Base-by-base conservation (phyloP, 2,113 vertebrate species). In the Myiozetetes cayanensis region DNA sequence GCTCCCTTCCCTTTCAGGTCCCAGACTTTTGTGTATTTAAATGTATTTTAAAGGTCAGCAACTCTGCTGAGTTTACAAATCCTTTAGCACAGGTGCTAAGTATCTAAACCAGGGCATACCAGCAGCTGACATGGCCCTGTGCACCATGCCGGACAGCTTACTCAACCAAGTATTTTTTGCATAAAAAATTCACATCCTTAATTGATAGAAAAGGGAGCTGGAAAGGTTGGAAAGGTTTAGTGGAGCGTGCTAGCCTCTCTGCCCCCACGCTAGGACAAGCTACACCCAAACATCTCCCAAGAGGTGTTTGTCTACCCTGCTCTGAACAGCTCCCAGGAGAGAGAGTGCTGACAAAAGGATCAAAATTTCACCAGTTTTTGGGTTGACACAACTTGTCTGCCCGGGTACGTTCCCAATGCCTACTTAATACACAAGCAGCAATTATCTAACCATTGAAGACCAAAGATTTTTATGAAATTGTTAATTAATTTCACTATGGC, bases 71-170 rank as follows among this genome's bases (percentile, higher is more conserved):
- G 10, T 56, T 92, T 71, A 86, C 30, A 50, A 53, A 58, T 30
- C 63, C n/a, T 50, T 80, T 43, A 83, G 75, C 59, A 71, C 55
- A 55, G 63, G 50, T 59, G 12, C 21, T 41, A 85, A 91, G 55
- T 14, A 85, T n/a, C 31, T 8, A 44, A 52, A n/a, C 23, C 10
- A 89, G 31, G 49, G 41, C 16, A 75, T 12, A 41, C 1, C 33
- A 79, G 63, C 50, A 53, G 74, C 63, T 41, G 61, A 65, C 13
- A 46, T 30, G 63, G 41, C 35, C 37, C 1, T 2, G 18, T 8
- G 43, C 13, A 30, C 25, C 9, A 15, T 0, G 0, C 52, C 59
- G 20, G 39, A 50, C 70, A 61, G 35, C 21, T 37, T 13, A 35
- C 19, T 68, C 58, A 39, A 77, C 25, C 1, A 2, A 75, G 17